Conservation (phyloP, 2,797 vertebrate species). For the Acrocephalus scirpaceus region DNA sequence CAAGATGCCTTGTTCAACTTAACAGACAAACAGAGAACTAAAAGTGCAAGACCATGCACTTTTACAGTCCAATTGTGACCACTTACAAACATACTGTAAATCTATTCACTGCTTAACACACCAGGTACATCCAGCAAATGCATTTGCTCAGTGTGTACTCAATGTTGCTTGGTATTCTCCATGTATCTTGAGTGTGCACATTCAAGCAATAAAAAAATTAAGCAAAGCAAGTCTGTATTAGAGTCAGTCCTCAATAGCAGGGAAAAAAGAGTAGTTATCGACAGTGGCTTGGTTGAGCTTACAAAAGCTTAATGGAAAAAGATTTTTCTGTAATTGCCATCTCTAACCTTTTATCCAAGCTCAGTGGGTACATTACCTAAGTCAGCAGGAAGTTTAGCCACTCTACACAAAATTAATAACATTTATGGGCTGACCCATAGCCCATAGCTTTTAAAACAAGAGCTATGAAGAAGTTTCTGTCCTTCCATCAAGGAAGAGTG, state of each 20-base stretch:
- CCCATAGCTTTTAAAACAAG: conserved; percentile 4
- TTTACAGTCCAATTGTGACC: conserved; percentile 32
- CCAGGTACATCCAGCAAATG: conserved; percentile 2
- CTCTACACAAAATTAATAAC: conserved; percentile 48
- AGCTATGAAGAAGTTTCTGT: background rate
- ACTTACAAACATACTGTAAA: conserved; percentile 28
- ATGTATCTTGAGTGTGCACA: background rate
- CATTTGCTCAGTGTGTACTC: background rate
- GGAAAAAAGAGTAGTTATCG: conserved; percentile 38
- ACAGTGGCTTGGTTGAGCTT: conserved; percentile 48
- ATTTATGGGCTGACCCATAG: background rate
- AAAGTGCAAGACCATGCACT: background rate
- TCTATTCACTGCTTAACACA: conserved; percentile 12
- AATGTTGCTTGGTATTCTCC: background rate
- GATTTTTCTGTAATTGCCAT: conserved; percentile 49
- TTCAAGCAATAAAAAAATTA: conserved; percentile 30
- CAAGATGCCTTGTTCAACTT: conserved; percentile 6
- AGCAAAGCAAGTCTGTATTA: conserved; percentile 30
- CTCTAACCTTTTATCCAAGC: conserved; percentile 60
- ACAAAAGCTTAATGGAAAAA: conserved; percentile 48
- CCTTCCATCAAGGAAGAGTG: background rate
- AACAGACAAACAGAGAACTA: conserved; percentile 14
- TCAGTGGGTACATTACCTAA: conserved; percentile 47
- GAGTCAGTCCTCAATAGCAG: conserved; percentile 4
- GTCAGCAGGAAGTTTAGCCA: conserved; percentile 56